These are phyloP conservation scores for Calephelis nemesis DNA, from an alignment of 1,140 invertebrate species.

Conservation along the genomic window DNA sequence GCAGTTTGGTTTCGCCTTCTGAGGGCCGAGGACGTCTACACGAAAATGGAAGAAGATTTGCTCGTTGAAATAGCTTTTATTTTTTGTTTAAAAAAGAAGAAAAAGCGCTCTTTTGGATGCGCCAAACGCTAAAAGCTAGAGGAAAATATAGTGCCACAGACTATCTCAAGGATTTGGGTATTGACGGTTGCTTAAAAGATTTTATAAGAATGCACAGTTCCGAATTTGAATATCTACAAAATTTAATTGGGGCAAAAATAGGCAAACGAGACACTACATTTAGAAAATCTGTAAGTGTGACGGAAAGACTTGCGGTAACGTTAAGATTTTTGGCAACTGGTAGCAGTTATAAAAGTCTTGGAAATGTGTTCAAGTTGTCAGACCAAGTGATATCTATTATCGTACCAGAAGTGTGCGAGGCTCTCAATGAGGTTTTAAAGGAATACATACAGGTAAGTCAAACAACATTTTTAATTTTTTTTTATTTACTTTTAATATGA, in stretches of 20 bases:
- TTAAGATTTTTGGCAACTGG: slow-evolving; percentile 27
- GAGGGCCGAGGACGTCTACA: slow-evolving; percentile 22
- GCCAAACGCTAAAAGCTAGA: no score
- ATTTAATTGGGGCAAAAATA: slow-evolving; percentile 25
- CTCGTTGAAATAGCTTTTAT: slow-evolving; percentile 29
- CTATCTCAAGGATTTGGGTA: no score
- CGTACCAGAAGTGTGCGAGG: slow-evolving; percentile 22
- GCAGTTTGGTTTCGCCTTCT: slow-evolving; percentile 32
- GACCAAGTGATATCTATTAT: slow-evolving; percentile 26
- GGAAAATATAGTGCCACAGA: no score
- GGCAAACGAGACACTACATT: slow-evolving; percentile 23
- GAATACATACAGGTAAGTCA: slow-evolving; percentile 28
- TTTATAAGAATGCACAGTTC: slow-evolving; percentile 20
- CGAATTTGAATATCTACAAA: slow-evolving; percentile 27
- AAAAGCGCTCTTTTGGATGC: slow-evolving; percentile 25
- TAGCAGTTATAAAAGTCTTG: slow-evolving; percentile 28
- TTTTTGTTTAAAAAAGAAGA: slow-evolving; percentile 25
- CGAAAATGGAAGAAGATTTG: slow-evolving; percentile 33
- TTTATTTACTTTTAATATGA: slow-evolving; percentile 31
- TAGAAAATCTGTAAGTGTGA: slow-evolving; percentile 20
- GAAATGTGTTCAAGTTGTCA: slow-evolving; percentile 25
- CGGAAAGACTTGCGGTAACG: slow-evolving; percentile 21
- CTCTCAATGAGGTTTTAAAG: slow-evolving; percentile 19
- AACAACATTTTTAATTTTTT: slow-evolving; percentile 31
- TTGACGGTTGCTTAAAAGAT: neutral